Conservation (phyloP, 2,888 invertebrate species). For the Brachycybe producta region DNA sequence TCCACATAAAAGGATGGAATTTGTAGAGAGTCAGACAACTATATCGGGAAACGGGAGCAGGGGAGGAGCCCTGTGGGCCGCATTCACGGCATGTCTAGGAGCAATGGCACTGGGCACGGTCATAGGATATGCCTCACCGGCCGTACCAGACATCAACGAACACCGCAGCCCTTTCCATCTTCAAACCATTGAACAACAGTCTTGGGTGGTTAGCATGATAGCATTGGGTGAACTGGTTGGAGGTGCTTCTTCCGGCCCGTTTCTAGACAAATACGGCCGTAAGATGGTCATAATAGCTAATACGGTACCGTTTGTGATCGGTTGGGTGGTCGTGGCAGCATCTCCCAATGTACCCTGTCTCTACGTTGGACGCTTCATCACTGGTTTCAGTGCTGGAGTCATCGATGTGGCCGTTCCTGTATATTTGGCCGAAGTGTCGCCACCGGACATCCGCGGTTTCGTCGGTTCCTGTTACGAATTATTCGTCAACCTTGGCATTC, state of each 20-base stretch:
- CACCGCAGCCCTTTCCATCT: background rate
- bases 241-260: background rate
- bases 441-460: constrained; percentile 19
- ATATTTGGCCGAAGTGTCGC: constrained; percentile 21
- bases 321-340: constrained; percentile 9
- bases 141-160: constrained; percentile 10
- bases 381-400: constrained; percentile 20
- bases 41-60: background rate
- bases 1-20: no score
- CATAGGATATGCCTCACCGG: constrained; percentile 11
- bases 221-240: constrained; percentile 9
- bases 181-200: constrained; percentile 32
- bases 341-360: constrained; percentile 6
- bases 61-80: background rate
- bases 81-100: constrained; percentile 11
- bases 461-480: constrained; percentile 20
- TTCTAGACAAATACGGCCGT: constrained; percentile 9
- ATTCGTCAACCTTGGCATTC: constrained; percentile 15
- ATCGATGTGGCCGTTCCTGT: constrained; percentile 18
- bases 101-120: constrained; percentile 9
- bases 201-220: constrained; percentile 12
- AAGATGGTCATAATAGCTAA: constrained; percentile 5
- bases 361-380: constrained; percentile 21
- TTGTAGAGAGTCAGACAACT: no score
- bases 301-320: constrained; percentile 8